phyloP scores from a whole-genome alignment of 2,888 invertebrate species.

The Lacanobia oleracea region DNA sequence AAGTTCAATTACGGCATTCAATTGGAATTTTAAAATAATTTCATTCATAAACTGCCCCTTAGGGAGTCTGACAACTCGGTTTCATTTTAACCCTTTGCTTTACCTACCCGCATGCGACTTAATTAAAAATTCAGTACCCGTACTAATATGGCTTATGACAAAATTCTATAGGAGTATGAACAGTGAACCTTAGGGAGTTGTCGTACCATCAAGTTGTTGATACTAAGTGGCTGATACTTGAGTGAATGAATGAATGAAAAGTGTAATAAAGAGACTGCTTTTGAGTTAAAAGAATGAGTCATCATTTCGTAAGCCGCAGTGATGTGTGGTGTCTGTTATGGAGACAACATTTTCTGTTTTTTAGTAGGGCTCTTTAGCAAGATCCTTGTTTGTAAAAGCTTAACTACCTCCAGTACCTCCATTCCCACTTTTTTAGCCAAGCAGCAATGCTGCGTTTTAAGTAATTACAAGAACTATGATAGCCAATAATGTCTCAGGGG shows the following conservation, averaged over 20 bases:
- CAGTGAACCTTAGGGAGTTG: constrained; percentile 43
- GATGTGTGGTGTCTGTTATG: neutral
- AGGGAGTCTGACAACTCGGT: constrained; percentile 68
- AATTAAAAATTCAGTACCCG: constrained; percentile 60
- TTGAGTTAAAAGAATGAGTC: constrained; percentile 6
- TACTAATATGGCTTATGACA: constrained; percentile 59
- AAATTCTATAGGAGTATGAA: constrained; percentile 51
- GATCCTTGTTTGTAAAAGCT: too few species aligned
- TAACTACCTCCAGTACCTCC: too few species aligned
- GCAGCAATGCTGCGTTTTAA: neutral
- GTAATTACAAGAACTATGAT: neutral
- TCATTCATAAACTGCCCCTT: constrained; percentile 67
- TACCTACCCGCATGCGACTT: constrained; percentile 48
- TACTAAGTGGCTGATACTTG: constrained; percentile 37
- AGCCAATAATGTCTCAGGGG: neutral
- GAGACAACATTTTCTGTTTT: neutral
- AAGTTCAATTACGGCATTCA: constrained; percentile 46
- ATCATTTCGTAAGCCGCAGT: neutral
- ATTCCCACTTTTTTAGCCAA: neutral
- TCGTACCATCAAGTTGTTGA: constrained; percentile 34
- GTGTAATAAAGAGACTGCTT: constrained; percentile 3
- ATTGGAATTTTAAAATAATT: constrained; percentile 70
- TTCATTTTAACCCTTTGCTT: constrained; percentile 68
- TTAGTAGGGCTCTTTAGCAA: too few species aligned
- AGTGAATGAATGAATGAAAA: constrained; percentile 32